Evolutionary conservation across 2,113 vertebrate genomes (phyloP).

Genomic region (Glaucomys volans): DNA sequence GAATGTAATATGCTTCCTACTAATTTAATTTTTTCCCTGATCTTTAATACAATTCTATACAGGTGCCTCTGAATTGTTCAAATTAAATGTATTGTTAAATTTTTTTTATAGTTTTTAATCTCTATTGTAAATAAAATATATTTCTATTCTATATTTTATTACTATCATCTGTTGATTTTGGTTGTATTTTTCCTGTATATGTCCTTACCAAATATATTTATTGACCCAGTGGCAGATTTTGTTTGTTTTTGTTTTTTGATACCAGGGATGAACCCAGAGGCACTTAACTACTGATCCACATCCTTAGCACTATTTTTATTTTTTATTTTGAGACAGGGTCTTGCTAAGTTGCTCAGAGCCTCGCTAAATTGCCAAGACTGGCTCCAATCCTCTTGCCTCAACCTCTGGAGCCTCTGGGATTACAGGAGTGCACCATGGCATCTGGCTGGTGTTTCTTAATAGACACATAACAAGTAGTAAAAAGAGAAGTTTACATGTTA

Average conservation of each 20-base stretch:
- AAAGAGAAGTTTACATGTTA: neutral
- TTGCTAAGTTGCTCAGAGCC: too few species aligned
- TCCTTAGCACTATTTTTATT: too few species aligned
- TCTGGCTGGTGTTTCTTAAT: neutral
- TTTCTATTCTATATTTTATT: neutral
- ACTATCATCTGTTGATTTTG: neutral
- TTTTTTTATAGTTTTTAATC: conserved; percentile 27
- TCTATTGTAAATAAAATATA: neutral
- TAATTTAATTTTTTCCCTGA: neutral
- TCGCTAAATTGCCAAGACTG: too few species aligned
- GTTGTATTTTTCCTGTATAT: neutral
- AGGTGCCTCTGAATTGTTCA: neutral
- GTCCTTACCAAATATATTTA: neutral
- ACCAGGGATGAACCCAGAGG: too few species aligned
- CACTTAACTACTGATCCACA: too few species aligned
- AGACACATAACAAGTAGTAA: neutral
- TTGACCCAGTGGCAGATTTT: neutral
- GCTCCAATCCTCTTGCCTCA: too few species aligned
- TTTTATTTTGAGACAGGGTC: too few species aligned
- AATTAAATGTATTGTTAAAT: neutral
- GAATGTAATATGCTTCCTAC: neutral
- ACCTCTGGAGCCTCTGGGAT: too few species aligned
- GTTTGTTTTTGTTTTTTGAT: too few species aligned
- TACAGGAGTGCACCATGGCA: too few species aligned
- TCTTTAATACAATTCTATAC: neutral